Percentiles rank a stretch among this genome's conserved stretches.
Evolutionary conservation across 2,113 vertebrate genomes (phyloP).

Genomic region (Nematolebias whitei): DNA sequence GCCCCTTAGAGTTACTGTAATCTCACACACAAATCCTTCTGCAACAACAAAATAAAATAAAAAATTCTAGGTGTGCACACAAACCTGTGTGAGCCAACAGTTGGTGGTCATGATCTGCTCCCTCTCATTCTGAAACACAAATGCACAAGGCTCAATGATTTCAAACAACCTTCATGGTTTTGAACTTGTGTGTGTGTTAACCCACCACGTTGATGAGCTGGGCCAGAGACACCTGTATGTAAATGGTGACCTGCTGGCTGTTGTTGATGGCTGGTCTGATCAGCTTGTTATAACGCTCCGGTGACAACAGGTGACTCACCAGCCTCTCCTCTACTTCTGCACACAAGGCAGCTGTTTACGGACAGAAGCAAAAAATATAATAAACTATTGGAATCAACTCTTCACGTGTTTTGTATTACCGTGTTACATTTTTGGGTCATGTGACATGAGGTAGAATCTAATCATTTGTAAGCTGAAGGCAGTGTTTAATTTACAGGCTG

Average conservation of each 20-base stretch:
- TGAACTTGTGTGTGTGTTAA: slow-evolving; percentile 5
- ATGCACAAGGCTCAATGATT: background rate
- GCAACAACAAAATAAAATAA: too few relatives aligned
- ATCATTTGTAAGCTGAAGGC: too few relatives aligned
- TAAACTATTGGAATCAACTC: background rate
- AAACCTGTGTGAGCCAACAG: slow-evolving; percentile 83
- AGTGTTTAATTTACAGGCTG: too few relatives aligned
- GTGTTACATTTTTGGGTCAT: too few relatives aligned
- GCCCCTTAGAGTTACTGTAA: background rate
- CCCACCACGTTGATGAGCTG: slow-evolving; percentile 85
- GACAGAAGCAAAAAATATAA: background rate
- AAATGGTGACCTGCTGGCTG: slow-evolving; percentile 83
- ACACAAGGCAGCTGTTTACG: slow-evolving; percentile 64
- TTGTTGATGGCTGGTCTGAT: slow-evolving; percentile 83
- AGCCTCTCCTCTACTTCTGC: slow-evolving; percentile 81
- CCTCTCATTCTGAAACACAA: slow-evolving; percentile 81
- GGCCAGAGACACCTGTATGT: slow-evolving; percentile 82
- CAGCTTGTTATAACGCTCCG: slow-evolving; percentile 83
- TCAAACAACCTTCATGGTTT: background rate
- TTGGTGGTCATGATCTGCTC: slow-evolving; percentile 87
- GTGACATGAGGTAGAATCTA: too few relatives aligned
- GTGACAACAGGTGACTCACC: slow-evolving; percentile 77
- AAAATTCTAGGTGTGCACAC: background rate
- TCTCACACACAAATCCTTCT: background rate
- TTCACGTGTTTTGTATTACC: background rate